A percentile compares a stretch with the other conserved stretches of the same genome.
Conservation (phyloP, 1,140 invertebrate species). For the Aphis gossypii region DNA sequence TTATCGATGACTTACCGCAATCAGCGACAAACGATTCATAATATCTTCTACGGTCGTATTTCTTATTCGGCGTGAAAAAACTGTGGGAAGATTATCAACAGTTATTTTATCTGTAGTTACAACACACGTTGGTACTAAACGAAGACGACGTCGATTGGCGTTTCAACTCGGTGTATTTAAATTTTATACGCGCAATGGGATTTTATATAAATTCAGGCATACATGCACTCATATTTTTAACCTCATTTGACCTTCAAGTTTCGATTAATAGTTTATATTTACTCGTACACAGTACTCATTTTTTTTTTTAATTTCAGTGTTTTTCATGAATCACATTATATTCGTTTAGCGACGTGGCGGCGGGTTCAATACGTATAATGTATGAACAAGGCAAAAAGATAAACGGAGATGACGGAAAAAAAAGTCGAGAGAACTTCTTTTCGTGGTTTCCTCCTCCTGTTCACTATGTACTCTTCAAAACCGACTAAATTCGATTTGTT, state of each 20-base stretch:
- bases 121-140: background rate
- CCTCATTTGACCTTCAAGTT: background rate
- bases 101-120: background rate
- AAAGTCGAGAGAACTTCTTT: slow-evolving; percentile 15
- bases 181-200: background rate
- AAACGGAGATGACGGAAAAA: background rate
- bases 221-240: background rate
- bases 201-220: background rate
- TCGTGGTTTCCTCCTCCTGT: background rate
- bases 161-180: background rate
- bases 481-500: slow-evolving; percentile 36
- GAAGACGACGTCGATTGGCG: background rate
- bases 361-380: background rate
- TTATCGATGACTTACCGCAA: background rate
- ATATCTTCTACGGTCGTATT: background rate
- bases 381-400: background rate
- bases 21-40: background rate
- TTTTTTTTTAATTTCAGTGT: background rate
- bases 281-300: background rate
- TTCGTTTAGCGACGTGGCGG: background rate
- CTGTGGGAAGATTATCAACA: background rate
- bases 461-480: background rate
- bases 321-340: background rate
- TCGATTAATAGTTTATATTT: background rate
- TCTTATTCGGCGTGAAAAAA: background rate